Conservation (phyloP, 2,113 vertebrate genomes). For the Phyllostomus discolor region DNA sequence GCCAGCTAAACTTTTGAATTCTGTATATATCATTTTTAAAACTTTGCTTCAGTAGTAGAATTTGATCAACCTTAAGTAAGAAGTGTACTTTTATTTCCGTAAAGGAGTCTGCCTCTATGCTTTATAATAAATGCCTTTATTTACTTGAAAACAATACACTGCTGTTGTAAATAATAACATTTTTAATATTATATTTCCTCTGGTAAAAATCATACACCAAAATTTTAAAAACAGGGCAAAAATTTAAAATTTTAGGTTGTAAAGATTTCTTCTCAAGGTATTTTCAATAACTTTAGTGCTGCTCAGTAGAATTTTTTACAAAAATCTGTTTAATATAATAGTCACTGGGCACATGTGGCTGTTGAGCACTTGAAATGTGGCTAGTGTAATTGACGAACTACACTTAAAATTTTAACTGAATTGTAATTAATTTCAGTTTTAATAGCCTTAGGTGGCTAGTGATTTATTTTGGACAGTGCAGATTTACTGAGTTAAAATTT, state of each 20-base stretch:
- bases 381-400: not conserved
- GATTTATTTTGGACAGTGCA: not conserved
- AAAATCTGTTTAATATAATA: not conserved
- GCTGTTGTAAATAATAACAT: not conserved
- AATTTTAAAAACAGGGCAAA: conserved; percentile 2
- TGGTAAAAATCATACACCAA: not conserved
- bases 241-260: not conserved
- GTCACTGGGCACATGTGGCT: not conserved
- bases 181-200: not conserved
- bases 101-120: not conserved
- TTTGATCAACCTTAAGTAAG: not conserved
- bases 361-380: not conserved
- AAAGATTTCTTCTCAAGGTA: not conserved
- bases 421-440: conserved; percentile 5
- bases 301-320: not conserved
- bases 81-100: not conserved
- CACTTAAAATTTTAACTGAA: conserved; percentile 1
- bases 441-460: not conserved
- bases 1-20: not conserved
- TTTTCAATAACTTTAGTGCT: conserved; percentile 20
- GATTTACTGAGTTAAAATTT: not conserved
- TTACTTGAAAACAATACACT: not conserved
- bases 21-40: not conserved
- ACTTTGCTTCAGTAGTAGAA: not conserved
- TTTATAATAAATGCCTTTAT: not conserved